Conservation (phyloP, 2,888 invertebrate genomes). For the Andrena fulva region DNA sequence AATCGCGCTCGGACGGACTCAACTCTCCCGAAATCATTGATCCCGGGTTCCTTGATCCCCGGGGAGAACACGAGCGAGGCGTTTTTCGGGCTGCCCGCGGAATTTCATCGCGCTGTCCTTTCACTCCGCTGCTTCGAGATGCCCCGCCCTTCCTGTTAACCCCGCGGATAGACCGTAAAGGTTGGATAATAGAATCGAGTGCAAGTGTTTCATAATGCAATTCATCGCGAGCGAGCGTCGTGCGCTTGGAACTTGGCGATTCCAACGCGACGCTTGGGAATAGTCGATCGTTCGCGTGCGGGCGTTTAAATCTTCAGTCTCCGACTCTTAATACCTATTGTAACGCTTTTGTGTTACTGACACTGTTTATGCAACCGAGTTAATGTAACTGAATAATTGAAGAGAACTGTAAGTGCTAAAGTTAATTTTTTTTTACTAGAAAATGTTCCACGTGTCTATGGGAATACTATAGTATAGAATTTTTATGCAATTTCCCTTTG, state of each 20-base stretch:
- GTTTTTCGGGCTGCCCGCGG: neutral
- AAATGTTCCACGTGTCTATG: no score
- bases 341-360: no score
- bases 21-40: neutral
- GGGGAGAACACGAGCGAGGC: neutral
- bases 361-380: no score
- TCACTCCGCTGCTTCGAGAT: conserved; percentile 40
- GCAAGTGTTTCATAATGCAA: conserved; percentile 36
- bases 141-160: conserved; percentile 51
- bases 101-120: conserved; percentile 45
- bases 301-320: neutral
- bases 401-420: no score
- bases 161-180: conserved; percentile 28
- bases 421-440: no score
- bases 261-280: neutral
- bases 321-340: neutral
- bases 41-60: neutral
- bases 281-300: conserved; percentile 3
- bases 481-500: no score
- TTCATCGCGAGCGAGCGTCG: neutral
- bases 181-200: conserved; percentile 47
- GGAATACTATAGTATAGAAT: no score
- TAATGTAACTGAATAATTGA: no score
- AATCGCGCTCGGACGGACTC: neutral
- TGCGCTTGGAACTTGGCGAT: conserved; percentile 3